These are phyloP conservation scores for Cataglyphis albicans DNA, from an alignment of 2,888 invertebrate species.

Conservation along the genomic window DNA sequence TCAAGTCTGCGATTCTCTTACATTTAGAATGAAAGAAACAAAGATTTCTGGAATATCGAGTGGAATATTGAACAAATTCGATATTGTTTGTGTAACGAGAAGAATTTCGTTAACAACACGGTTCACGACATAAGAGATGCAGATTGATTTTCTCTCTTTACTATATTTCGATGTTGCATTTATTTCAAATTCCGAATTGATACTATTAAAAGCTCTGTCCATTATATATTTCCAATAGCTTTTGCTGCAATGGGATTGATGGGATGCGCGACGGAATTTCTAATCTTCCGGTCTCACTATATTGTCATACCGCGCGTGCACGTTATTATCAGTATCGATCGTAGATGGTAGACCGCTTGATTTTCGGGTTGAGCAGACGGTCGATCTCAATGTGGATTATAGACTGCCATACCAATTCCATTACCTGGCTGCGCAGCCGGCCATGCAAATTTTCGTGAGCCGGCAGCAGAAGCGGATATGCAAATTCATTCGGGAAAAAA, in stretches of 20 bases:
- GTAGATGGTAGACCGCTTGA: constrained; percentile 52
- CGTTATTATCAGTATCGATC: constrained; percentile 58
- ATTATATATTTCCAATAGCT: background rate
- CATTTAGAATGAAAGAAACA: background rate
- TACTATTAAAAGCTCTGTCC: background rate
- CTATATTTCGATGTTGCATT: background rate
- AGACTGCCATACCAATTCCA: constrained; percentile 55
- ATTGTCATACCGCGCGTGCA: constrained; percentile 52
- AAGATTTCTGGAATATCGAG: constrained; percentile 26
- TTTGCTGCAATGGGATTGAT: constrained; percentile 24
- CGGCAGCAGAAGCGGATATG: constrained; percentile 47
- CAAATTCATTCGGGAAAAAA: constrained; percentile 47
- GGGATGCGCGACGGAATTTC: constrained; percentile 52
- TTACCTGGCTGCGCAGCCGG: constrained; percentile 47
- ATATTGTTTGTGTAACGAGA: constrained; percentile 13
- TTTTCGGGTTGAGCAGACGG: constrained; percentile 54
- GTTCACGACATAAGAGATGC: background rate
- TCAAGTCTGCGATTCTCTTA: background rate
- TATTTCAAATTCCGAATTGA: background rate
- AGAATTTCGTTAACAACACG: background rate
- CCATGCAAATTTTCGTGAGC: constrained; percentile 55
- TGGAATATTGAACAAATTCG: background rate
- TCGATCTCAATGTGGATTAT: constrained; percentile 55
- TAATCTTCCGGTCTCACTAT: constrained; percentile 49
- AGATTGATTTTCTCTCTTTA: background rate